Conservation (phyloP, 2,888 invertebrate genomes). For the Nomada ferruginata region DNA sequence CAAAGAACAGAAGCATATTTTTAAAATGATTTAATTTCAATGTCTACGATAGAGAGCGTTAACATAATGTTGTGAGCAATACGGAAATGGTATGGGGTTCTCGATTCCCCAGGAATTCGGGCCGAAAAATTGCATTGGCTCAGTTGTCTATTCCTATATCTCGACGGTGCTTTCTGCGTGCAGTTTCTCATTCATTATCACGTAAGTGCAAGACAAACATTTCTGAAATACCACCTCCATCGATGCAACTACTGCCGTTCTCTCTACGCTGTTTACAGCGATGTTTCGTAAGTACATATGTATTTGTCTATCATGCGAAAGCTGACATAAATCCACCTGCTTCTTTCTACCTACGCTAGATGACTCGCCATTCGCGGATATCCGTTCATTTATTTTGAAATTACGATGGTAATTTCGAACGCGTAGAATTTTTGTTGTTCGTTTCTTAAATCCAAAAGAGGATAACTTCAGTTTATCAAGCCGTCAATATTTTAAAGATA, state of each 20-base stretch:
- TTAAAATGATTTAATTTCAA: no score
- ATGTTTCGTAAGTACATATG: constrained; percentile 53
- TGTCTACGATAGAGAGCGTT: no score
- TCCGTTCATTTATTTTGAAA: constrained; percentile 16
- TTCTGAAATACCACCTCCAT: neutral
- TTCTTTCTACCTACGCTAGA: constrained; percentile 10
- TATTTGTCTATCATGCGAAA: neutral
- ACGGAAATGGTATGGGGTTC: no score
- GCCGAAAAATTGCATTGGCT: no score
- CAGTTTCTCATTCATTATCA: neutral
- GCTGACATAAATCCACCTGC: neutral
- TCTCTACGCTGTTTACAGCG: constrained; percentile 49
- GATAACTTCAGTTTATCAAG: neutral
- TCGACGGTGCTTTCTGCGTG: no score
- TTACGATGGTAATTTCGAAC: neutral
- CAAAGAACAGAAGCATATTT: neutral
- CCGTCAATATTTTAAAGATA: neutral
- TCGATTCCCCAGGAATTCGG: no score
- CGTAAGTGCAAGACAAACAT: neutral
- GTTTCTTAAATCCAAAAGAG: neutral
- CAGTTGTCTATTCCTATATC: no score
- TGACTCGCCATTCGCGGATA: constrained; percentile 7
- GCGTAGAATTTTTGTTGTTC: neutral
- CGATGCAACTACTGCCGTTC: constrained; percentile 46
- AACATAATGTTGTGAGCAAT: no score